Evolutionary conservation across 2,888 invertebrate species (phyloP).

Genomic region (Andrena flavipes): DNA sequence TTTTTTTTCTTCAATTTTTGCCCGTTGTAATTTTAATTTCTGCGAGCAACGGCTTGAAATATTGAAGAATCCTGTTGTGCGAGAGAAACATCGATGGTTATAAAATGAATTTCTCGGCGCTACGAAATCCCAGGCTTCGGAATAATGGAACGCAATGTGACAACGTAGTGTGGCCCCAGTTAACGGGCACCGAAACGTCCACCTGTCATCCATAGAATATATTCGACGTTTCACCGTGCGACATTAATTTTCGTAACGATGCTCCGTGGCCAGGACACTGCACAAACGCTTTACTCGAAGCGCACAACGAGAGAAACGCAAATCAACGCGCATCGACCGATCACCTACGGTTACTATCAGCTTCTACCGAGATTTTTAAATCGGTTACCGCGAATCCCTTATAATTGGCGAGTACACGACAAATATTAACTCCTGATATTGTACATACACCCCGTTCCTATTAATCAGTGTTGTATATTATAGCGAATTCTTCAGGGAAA

Average conservation of each 20-base stretch:
- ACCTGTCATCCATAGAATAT: constrained; percentile 50
- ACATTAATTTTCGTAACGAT: constrained; percentile 49
- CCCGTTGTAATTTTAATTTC: no score
- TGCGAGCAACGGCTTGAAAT: no score
- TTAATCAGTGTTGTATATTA: no score
- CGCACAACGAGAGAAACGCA: neutral
- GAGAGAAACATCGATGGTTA: neutral
- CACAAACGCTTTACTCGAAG: constrained; percentile 13
- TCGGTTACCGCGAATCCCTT: neutral
- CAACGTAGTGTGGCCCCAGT: constrained; percentile 44
- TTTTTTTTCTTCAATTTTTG: no score
- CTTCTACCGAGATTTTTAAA: neutral
- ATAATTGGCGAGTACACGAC: neutral
- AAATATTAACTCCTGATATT: neutral
- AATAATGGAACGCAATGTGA: constrained; percentile 39
- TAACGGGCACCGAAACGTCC: constrained; percentile 40
- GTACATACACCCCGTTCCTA: no score
- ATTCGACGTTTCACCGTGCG: constrained; percentile 46
- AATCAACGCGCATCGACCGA: neutral
- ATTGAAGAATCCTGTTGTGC: neutral
- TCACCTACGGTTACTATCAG: neutral
- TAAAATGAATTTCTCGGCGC: neutral
- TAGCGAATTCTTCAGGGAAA: no score
- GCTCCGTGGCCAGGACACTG: neutral
- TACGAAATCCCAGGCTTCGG: constrained; percentile 6